These are phyloP conservation scores for Numida meleagris DNA, from an alignment of 2,113 vertebrate genomes.

Conservation along the genomic window DNA sequence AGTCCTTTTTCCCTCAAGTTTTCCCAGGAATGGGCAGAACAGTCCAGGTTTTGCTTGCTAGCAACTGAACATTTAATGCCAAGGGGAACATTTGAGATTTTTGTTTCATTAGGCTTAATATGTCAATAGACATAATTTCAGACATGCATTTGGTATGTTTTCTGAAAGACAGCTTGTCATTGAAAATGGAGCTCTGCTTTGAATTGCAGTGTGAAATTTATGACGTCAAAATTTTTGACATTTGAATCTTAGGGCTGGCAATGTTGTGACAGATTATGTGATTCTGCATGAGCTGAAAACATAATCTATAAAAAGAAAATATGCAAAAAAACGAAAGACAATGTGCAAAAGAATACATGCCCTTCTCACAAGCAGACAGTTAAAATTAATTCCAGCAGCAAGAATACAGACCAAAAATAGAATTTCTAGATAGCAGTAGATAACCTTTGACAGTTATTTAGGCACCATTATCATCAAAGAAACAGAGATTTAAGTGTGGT, in stretches of 20 bases:
- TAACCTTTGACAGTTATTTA: neutral
- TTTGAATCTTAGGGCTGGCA: no score
- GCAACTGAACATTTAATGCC: neutral
- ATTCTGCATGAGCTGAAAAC: neutral
- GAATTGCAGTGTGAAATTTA: neutral
- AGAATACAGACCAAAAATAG: neutral
- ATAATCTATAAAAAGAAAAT: neutral
- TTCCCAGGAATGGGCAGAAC: neutral
- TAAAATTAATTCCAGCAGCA: conserved; percentile 12
- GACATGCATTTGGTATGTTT: neutral
- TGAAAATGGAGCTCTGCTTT: neutral
- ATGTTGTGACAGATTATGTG: no score
- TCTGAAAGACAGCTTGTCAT: neutral
- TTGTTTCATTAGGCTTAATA: neutral
- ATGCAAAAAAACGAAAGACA: neutral
- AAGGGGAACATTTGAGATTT: neutral
- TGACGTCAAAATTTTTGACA: neutral
- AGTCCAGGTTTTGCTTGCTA: neutral
- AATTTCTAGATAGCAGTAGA: neutral
- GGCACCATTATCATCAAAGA: neutral
- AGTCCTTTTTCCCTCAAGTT: neutral
- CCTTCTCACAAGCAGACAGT: neutral
- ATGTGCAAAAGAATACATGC: neutral
- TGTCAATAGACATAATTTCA: neutral
- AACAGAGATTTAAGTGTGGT: neutral